Percentiles rank a stretch among this genome's conserved stretches.
Conservation (phyloP, 2,113 vertebrate species). For the Thinocorus orbignyianus region DNA sequence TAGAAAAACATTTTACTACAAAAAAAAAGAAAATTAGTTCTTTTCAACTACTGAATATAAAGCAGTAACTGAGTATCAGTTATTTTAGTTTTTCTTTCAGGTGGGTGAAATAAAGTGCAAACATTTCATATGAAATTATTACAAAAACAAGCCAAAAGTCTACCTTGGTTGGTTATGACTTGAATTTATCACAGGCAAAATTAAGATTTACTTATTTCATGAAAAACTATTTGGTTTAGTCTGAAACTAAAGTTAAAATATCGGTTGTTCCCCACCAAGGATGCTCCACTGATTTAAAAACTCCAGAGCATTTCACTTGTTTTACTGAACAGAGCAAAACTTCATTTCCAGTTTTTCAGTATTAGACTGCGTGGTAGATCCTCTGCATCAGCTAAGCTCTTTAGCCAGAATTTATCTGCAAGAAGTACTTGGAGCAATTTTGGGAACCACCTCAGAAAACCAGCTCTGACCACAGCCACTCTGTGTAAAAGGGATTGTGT, state of each 20-base stretch:
- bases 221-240: neutral
- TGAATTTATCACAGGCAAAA: neutral
- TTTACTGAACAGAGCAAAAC: neutral
- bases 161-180: neutral
- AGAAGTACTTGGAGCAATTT: neutral
- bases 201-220: neutral
- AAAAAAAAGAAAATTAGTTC: neutral
- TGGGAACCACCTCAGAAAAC: neutral
- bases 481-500: neutral
- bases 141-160: neutral
- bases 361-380: neutral
- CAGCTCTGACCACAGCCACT: neutral
- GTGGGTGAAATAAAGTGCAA: neutral
- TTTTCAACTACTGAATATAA: neutral
- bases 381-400: neutral
- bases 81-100: neutral
- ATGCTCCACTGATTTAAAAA: neutral
- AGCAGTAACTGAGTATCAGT: neutral
- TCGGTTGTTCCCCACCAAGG: neutral
- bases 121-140: neutral
- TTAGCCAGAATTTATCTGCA: neutral
- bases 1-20: neutral
- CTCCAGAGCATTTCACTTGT: neutral
- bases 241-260: neutral
- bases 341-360: neutral